Evolutionary conservation across 2,888 invertebrate genomes (phyloP).

Genomic region (Callosobruchus maculatus): DNA sequence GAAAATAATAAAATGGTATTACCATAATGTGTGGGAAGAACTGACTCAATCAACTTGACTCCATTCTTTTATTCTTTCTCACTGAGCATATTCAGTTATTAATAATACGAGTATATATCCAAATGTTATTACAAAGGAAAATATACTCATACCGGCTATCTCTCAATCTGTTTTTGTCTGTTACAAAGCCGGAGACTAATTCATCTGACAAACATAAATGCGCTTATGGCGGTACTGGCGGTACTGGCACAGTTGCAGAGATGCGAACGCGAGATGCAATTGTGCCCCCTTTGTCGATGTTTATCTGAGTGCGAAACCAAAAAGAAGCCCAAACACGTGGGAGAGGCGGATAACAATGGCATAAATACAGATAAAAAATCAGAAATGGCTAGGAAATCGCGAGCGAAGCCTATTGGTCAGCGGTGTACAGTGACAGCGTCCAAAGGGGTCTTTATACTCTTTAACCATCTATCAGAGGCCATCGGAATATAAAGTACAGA

Average conservation of each 20-base stretch:
- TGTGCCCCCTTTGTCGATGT: not conserved
- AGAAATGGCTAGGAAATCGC: conserved; percentile 9
- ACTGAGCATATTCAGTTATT: no score
- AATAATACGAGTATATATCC: no score
- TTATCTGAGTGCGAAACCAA: not conserved
- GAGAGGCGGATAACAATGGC: not conserved
- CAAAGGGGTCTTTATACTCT: no score
- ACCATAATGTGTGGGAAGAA: no score
- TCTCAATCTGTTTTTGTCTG: not conserved
- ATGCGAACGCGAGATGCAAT: not conserved
- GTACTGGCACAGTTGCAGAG: not conserved
- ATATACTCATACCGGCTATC: not conserved
- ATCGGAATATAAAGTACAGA: no score
- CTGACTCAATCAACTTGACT: no score
- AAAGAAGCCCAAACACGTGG: not conserved
- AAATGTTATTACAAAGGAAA: not conserved
- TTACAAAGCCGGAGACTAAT: not conserved
- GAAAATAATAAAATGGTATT: no score
- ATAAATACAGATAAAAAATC: not conserved
- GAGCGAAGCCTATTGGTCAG: conserved; percentile 8
- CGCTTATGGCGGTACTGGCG: no score
- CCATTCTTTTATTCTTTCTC: no score
- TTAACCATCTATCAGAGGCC: no score
- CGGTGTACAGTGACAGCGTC: not conserved
- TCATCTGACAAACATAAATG: not conserved